These are phyloP conservation scores for Salmo trutta DNA, from an alignment of 2,797 vertebrate species.

Conservation along the genomic window DNA sequence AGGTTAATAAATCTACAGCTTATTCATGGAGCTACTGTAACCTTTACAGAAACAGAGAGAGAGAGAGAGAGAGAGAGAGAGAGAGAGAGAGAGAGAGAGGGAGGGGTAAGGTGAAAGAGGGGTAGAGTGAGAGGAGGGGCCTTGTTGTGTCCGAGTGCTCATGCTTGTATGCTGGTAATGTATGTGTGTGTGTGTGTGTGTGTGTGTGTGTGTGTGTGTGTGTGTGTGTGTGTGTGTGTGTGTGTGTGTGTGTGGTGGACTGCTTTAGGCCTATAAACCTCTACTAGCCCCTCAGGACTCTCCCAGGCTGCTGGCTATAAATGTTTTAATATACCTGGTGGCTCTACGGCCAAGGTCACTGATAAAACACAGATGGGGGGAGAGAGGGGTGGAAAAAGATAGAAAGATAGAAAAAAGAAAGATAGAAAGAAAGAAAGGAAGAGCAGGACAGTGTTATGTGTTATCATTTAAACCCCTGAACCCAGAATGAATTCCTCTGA, in stretches of 20 bases:
- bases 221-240: not conserved
- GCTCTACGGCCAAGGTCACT: not conserved
- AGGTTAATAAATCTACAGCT: slow-evolving; percentile 16
- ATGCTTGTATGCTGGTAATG: slow-evolving; percentile 1
- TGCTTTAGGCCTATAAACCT: too few species aligned
- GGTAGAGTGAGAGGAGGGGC: not conserved
- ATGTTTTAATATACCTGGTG: too few species aligned
- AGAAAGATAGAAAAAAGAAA: not conserved
- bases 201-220: not conserved
- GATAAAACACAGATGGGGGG: not conserved
- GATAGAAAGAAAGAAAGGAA: too few species aligned
- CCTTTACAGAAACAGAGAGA: slow-evolving; percentile 14
- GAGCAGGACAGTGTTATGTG: slow-evolving; percentile 40
- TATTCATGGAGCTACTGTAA: slow-evolving; percentile 19
- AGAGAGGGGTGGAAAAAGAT: not conserved
- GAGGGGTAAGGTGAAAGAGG: not conserved
- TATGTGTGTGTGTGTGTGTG: not conserved
- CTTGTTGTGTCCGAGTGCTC: not conserved
- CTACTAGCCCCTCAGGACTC: too few species aligned
- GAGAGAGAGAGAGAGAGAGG: not conserved
- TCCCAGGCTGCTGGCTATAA: too few species aligned
- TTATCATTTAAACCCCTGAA: slow-evolving; percentile 72
- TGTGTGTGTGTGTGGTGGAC: not conserved
- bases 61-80: not conserved
- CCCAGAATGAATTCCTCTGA: slow-evolving; percentile 63